Conservation (phyloP, 2,797 vertebrate genomes). For the Sylvilagus floridanus region DNA sequence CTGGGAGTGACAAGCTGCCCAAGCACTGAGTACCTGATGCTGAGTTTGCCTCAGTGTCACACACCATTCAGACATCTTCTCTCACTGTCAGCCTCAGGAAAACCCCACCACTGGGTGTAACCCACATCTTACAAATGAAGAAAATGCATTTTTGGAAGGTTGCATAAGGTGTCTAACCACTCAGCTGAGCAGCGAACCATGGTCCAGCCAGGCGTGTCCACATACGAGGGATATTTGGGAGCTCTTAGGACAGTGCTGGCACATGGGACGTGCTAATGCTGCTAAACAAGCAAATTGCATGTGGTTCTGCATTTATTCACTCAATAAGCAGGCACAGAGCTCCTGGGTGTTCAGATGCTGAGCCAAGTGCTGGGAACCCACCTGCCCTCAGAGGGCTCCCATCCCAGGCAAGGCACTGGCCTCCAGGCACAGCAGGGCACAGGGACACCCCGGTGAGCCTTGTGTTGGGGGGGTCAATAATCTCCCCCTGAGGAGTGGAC, state of each 20-base stretch:
- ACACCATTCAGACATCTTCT: rapidly evolving
- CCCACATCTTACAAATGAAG: neutral
- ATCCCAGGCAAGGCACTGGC: no score
- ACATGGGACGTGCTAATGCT: rapidly evolving
- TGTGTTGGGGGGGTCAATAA: neutral
- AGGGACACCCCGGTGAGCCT: neutral
- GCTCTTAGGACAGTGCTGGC: rapidly evolving
- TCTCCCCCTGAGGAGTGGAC: neutral
- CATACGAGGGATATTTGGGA: rapidly evolving
- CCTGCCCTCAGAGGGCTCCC: neutral
- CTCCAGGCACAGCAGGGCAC: neutral
- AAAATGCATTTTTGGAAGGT: neutral
- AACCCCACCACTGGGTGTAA: no score
- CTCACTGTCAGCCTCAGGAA: neutral
- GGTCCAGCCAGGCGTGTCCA: neutral
- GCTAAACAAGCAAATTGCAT: neutral
- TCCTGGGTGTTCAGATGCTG: rapidly evolving
- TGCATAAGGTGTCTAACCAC: neutral
- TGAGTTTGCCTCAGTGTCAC: rapidly evolving
- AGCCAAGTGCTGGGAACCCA: rapidly evolving
- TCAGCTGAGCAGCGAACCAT: neutral
- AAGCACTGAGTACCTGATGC: neutral
- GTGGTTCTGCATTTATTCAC: rapidly evolving
- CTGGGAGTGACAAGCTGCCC: neutral
- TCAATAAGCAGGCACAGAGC: rapidly evolving